phyloP scores from a whole-genome alignment of 2,888 invertebrate genomes.

The Eudemis profundana region DNA sequence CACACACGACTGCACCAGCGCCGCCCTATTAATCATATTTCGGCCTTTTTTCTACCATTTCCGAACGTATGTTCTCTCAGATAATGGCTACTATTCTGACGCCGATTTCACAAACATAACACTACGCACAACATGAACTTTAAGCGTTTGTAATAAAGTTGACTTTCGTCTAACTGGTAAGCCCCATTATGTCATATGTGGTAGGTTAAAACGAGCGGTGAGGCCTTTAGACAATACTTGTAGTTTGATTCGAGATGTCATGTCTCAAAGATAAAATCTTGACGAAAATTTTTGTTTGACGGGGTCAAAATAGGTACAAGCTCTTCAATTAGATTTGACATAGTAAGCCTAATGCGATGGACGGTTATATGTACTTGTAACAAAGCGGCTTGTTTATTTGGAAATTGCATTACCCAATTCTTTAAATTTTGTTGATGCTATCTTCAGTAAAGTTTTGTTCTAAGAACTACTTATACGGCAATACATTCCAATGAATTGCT shows the following conservation, averaged over 20 bases:
- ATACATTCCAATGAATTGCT: no score
- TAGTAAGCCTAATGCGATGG: slow-evolving; percentile 52
- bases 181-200: slow-evolving; percentile 48
- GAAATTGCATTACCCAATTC: slow-evolving; percentile 40
- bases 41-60: slow-evolving; percentile 79
- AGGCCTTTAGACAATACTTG: slow-evolving; percentile 77
- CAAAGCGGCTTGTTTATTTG: slow-evolving; percentile 37
- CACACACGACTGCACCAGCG: slow-evolving; percentile 77
- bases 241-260: slow-evolving; percentile 81
- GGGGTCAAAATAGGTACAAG: slow-evolving; percentile 78
- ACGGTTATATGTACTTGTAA: slow-evolving; percentile 32
- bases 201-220: slow-evolving; percentile 60
- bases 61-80: slow-evolving; percentile 79
- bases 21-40: slow-evolving; percentile 84
- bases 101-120: slow-evolving; percentile 61
- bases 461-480: no score
- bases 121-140: slow-evolving; percentile 21
- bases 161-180: background rate
- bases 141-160: slow-evolving; percentile 47
- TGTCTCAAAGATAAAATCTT: slow-evolving; percentile 78
- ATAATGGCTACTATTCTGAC: slow-evolving; percentile 78
- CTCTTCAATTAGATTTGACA: slow-evolving; percentile 81
- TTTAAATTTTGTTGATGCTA: slow-evolving; percentile 31
- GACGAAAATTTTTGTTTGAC: slow-evolving; percentile 77
- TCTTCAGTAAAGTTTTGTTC: background rate